phyloP scores from a whole-genome alignment of 1,140 invertebrate species.

The Coelopa frigida region DNA sequence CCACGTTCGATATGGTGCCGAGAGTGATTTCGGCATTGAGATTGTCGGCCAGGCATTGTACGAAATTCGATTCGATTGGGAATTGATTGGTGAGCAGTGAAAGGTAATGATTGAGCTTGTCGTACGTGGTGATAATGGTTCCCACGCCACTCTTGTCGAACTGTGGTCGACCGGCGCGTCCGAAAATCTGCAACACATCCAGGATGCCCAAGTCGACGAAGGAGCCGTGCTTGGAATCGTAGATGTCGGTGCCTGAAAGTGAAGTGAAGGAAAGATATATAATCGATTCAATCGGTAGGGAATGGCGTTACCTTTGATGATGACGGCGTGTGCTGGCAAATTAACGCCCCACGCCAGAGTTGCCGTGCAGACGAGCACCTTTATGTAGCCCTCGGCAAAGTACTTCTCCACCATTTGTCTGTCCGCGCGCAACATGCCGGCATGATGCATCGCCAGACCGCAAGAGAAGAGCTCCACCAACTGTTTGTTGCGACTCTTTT shows the following conservation, averaged over 20 bases:
- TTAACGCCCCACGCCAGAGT: conserved; percentile 99
- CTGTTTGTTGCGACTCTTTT: conserved; percentile 66
- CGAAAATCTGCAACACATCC: conserved; percentile 99
- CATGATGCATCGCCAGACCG: conserved; percentile 95
- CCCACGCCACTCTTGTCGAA: conserved; percentile 88
- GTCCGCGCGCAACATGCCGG: conserved; percentile 56
- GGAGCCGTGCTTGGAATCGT: conserved; percentile 89
- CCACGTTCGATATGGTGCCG: conserved; percentile 90
- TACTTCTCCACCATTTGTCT: conserved; percentile 79
- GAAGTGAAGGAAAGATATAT: neutral
- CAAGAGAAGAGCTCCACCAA: conserved; percentile 73
- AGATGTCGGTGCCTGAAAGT: conserved; percentile 82
- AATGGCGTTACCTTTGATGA: conserved; percentile 63
- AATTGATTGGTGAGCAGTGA: conserved; percentile 92
- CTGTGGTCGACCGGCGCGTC: conserved; percentile 93
- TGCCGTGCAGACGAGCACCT: conserved; percentile 93
- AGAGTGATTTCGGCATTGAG: conserved; percentile 94
- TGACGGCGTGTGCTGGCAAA: conserved; percentile 93
- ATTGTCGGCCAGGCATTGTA: conserved; percentile 87
- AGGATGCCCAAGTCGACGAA: conserved; percentile 95
- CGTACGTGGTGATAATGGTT: conserved; percentile 90
- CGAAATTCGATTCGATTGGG: conserved; percentile 97
- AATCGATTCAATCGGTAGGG: neutral
- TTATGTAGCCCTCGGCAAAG: conserved; percentile 82
- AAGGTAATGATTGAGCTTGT: conserved; percentile 91